These are phyloP conservation scores for Drosophila suboccidentalis DNA, from an alignment of 2,888 invertebrate species.

Conservation along the genomic window DNA sequence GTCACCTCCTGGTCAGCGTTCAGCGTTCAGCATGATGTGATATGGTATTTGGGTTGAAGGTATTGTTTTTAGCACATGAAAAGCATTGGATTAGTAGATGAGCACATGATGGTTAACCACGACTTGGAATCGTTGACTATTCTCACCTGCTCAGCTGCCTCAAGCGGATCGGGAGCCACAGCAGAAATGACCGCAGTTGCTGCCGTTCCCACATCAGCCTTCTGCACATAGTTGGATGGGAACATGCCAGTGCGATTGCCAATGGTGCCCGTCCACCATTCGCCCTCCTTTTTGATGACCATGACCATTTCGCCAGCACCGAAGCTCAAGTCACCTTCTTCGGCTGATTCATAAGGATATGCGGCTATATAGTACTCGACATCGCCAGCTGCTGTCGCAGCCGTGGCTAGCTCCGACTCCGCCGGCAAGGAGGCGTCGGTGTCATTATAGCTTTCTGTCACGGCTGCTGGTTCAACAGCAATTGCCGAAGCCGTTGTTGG, in stretches of 20 bases:
- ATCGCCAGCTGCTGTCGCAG: conserved; percentile 82
- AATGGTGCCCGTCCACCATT: conserved; percentile 99
- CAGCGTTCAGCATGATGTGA: conserved; percentile 48
- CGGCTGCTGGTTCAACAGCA: conserved; percentile 36
- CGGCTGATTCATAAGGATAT: conserved; percentile 95
- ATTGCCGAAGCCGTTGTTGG: conserved; percentile 15
- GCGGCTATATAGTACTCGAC: conserved; percentile 94
- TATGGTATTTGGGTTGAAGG: conserved; percentile 53
- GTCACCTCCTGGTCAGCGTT: conserved; percentile 59
- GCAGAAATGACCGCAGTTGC: conserved; percentile 27
- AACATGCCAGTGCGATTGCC: conserved; percentile 95
- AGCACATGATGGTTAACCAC: conserved; percentile 63
- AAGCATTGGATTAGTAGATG: conserved; percentile 79
- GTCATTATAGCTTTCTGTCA: conserved; percentile 76
- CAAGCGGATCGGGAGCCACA: conserved; percentile 35
- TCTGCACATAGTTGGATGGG: conserved; percentile 98
- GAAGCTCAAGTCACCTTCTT: conserved; percentile 96
- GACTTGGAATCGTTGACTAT: conserved; percentile 1
- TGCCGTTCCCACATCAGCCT: conserved; percentile 87
- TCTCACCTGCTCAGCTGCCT: conserved; percentile 68
- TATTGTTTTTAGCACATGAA: conserved; percentile 66
- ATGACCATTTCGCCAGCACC: conserved; percentile 94
- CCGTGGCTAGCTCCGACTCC: conserved; percentile 37
- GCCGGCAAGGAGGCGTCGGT: conserved; percentile 74
- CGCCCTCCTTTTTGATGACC: conserved; percentile 96